Percentiles rank a stretch among this genome's conserved stretches.
Conservation (phyloP, 2,113 vertebrate genomes). For the Campylomormyrus tamandua region DNA sequence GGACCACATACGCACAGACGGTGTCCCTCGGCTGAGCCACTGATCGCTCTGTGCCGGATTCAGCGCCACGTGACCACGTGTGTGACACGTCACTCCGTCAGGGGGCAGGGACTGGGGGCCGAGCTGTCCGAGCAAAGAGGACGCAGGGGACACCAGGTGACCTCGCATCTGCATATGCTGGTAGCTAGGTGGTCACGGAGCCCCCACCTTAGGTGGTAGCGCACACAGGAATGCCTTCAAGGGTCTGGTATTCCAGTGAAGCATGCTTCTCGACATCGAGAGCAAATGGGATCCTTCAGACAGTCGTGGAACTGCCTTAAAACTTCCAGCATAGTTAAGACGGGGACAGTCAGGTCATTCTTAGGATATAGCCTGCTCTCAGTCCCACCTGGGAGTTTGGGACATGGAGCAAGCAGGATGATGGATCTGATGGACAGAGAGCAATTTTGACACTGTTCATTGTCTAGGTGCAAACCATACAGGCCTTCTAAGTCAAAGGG, state of each 20-base stretch:
- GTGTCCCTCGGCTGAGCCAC: neutral
- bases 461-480: slow-evolving; percentile 45
- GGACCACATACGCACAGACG: neutral
- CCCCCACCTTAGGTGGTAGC: neutral
- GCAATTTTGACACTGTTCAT: slow-evolving; percentile 42
- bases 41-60: neutral
- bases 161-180: neutral
- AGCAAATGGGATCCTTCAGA: neutral
- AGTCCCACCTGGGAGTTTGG: neutral
- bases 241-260: neutral
- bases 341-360: neutral
- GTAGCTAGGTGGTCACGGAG: no score
- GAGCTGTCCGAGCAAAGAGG: neutral
- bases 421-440: slow-evolving; percentile 9
- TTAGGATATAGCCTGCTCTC: neutral
- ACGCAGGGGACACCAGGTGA: neutral
- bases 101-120: neutral
- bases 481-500: slow-evolving; percentile 38
- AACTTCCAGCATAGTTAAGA: neutral
- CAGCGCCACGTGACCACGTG: neutral
- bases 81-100: neutral
- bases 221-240: neutral
- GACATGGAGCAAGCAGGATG: slow-evolving; percentile 12
- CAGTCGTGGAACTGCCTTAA: slow-evolving; percentile 8
- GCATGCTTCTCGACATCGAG: neutral